These are phyloP conservation scores for Morone saxatilis DNA, from an alignment of 2,113 vertebrate genomes.

Conservation along the genomic window DNA sequence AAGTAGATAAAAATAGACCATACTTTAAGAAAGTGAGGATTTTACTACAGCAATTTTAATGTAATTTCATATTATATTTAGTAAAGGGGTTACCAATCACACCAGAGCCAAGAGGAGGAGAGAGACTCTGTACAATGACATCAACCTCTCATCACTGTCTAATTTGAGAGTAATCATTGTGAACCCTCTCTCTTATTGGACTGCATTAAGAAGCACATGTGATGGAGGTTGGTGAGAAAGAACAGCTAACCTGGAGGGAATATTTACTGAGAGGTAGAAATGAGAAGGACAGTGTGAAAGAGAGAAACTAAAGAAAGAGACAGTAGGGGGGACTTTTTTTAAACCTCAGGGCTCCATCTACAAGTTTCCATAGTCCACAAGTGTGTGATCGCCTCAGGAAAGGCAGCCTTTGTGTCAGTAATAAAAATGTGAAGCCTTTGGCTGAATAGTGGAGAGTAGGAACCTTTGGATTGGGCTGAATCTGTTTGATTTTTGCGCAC, in stretches of 20 bases:
- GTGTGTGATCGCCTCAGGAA: constrained; percentile 15
- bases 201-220: constrained; percentile 15
- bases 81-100: not conserved
- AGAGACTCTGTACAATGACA: constrained; percentile 8
- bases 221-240: not conserved
- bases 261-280: not conserved
- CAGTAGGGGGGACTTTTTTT: not conserved
- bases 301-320: not conserved
- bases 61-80: too few relatives aligned
- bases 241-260: not conserved
- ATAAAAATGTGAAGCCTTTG: constrained; percentile 29
- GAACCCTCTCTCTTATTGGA: constrained; percentile 16
- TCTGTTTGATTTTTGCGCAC: not conserved
- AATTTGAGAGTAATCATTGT: constrained; percentile 29
- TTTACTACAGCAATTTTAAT: not conserved
- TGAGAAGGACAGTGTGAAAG: constrained; percentile 3
- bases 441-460: constrained; percentile 2
- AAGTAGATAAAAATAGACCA: constrained; percentile 1
- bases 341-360: constrained; percentile 11
- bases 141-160: constrained; percentile 20
- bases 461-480: constrained; percentile 17
- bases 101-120: not conserved
- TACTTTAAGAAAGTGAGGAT: constrained; percentile 1
- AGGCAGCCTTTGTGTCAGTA: constrained; percentile 25
- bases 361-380: constrained; percentile 1